A percentile compares a stretch with the other conserved stretches of the same genome.
Conservation (phyloP, 1,140 invertebrate species). For the Paraescarpia echinospica region DNA sequence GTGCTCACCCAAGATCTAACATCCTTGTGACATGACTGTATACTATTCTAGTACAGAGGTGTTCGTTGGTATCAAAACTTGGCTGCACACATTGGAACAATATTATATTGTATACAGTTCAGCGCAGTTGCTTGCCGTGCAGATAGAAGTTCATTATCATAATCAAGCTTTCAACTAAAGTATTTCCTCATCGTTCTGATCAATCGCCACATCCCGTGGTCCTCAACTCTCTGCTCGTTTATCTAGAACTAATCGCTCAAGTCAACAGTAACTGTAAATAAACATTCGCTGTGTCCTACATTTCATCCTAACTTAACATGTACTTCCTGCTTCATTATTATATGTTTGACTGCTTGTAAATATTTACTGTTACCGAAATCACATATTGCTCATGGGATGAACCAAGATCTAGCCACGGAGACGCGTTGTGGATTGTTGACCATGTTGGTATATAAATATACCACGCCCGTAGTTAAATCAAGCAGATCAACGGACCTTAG, state of each 20-base stretch:
- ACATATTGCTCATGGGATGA: background rate
- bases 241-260: background rate
- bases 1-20: too few species aligned
- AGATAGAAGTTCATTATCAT: too few species aligned
- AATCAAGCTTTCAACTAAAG: background rate
- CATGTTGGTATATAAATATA: background rate
- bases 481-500: too few species aligned
- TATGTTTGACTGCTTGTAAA: background rate
- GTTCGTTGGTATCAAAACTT: background rate
- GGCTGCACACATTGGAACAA: background rate
- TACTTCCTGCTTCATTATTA: background rate
- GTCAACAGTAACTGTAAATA: background rate
- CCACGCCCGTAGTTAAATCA: too few species aligned
- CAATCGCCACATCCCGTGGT: background rate
- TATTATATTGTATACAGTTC: background rate
- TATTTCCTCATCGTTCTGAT: background rate
- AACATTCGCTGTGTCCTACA: background rate
- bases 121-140: background rate
- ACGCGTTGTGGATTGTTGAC: background rate
- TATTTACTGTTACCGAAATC: background rate
- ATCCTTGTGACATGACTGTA: too few species aligned
- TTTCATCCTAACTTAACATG: background rate
- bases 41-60: background rate
- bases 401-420: background rate
- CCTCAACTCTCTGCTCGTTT: background rate